phyloP scores from a whole-genome alignment of 2,113 vertebrate species.

The Euleptes europaea region DNA sequence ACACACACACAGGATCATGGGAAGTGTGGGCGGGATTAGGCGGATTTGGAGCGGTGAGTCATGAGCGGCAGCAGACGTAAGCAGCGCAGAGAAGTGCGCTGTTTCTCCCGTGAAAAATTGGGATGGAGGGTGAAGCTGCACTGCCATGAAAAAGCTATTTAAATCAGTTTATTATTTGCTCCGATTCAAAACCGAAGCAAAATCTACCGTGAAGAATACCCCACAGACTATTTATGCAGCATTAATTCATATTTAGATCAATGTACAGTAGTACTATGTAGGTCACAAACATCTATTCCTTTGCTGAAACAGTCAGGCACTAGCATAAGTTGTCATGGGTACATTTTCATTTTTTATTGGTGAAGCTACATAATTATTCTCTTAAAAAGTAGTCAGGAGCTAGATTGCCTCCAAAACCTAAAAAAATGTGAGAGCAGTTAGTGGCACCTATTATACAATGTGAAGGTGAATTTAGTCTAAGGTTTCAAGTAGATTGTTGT shows the following conservation, averaged over 20 bases:
- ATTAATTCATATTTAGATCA: not conserved
- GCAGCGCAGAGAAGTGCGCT: too few relatives aligned
- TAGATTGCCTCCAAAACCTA: not conserved
- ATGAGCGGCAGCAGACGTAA: too few relatives aligned
- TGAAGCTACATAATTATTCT: not conserved
- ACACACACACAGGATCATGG: too few relatives aligned
- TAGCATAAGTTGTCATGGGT: not conserved
- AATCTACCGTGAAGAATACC: too few relatives aligned
- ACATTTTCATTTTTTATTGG: constrained; percentile 12
- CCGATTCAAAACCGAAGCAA: too few relatives aligned
- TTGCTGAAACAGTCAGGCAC: constrained; percentile 24
- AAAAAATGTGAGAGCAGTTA: not conserved
- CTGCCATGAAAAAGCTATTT: too few relatives aligned
- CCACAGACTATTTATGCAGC: not conserved
- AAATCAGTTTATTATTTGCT: too few relatives aligned
- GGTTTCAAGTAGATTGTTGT: not conserved
- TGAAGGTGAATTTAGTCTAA: not conserved
- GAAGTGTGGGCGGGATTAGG: too few relatives aligned
- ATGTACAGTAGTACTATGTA: not conserved
- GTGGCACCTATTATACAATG: not conserved
- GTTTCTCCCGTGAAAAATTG: too few relatives aligned
- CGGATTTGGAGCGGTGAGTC: too few relatives aligned
- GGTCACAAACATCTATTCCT: constrained; percentile 10
- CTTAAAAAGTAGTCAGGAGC: constrained; percentile 4
- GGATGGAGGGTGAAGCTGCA: too few relatives aligned